Conservation (phyloP, 1,140 invertebrate genomes). For the Eupristina koningsbergeri region DNA sequence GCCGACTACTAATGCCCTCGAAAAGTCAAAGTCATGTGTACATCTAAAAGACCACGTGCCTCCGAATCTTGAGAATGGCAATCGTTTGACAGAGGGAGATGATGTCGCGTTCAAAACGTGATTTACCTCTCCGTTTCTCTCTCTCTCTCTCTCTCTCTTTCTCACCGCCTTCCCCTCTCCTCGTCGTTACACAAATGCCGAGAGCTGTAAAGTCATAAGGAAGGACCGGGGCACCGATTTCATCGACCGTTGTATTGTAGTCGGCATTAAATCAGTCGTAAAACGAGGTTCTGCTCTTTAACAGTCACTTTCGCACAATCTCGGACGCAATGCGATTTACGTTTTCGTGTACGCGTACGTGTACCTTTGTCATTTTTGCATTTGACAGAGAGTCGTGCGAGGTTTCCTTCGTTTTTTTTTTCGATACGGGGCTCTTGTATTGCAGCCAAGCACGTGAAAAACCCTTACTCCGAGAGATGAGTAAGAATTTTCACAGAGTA, state of each 20-base stretch:
- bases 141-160: neutral
- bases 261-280: conserved; percentile 63
- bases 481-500: no score
- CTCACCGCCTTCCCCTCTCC: neutral
- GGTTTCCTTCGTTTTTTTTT: neutral
- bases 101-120: no score
- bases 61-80: neutral
- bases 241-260: conserved; percentile 63
- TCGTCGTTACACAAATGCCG: conserved; percentile 43
- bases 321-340: conserved; percentile 46
- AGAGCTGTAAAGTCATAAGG: conserved; percentile 60
- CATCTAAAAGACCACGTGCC: no score
- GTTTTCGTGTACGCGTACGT: conserved; percentile 4
- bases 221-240: conserved; percentile 62
- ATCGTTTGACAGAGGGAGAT: no score
- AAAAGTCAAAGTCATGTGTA: no score
- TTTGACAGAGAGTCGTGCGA: conserved; percentile 1
- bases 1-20: no score
- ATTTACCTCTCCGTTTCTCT: neutral
- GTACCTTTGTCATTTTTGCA: neutral
- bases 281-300: conserved; percentile 53
- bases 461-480: no score
- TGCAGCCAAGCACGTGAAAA: neutral
- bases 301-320: conserved; percentile 37
- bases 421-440: neutral